Evolutionary conservation across 2,797 vertebrate species (phyloP).

Genomic region (Protonibea diacanthus): DNA sequence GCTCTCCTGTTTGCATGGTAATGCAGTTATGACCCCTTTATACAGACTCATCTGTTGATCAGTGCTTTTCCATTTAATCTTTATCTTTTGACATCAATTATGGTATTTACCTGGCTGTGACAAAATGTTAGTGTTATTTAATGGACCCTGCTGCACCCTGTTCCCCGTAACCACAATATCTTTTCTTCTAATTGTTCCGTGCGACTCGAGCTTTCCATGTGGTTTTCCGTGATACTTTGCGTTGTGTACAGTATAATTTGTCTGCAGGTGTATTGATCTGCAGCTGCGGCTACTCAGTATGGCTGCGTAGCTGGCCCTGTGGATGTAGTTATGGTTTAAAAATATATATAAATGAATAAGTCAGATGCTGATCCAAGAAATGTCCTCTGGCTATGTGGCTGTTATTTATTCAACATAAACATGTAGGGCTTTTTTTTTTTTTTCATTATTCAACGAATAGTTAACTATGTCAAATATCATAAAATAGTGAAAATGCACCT

Average conservation of each 20-base stretch:
- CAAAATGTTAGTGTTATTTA: neutral
- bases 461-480: neutral
- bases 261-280: constrained; percentile 1
- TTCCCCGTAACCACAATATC: neutral
- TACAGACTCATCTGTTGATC: neutral
- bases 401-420: neutral
- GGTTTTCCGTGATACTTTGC: neutral
- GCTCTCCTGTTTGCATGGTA: neutral
- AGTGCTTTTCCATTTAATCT: neutral
- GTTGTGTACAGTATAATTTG: neutral
- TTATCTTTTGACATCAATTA: neutral
- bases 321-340: neutral
- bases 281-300: neutral
- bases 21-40: neutral
- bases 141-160: neutral
- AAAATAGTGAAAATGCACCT: neutral
- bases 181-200: neutral
- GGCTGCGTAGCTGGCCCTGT: too few relatives aligned
- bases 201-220: too few relatives aligned
- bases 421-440: neutral
- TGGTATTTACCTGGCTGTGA: neutral
- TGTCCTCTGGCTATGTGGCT: neutral
- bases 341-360: neutral
- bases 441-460: neutral
- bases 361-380: neutral